Conservation (phyloP, 2,113 vertebrate genomes). For the Numida meleagris region DNA sequence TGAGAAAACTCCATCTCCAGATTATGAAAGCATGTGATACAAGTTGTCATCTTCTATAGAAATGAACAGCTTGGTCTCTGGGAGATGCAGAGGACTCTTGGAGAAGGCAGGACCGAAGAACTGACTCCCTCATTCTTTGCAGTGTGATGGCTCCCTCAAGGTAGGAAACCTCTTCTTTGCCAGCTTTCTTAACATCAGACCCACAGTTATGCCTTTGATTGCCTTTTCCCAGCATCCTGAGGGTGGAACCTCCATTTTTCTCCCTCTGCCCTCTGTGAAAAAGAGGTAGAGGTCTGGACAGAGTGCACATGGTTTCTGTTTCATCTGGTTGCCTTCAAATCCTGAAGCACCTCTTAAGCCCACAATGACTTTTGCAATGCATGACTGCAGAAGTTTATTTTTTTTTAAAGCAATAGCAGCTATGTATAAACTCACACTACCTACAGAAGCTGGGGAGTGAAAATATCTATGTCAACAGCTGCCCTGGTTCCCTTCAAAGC, state of each 20-base stretch:
- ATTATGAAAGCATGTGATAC: neutral
- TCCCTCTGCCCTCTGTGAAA: neutral
- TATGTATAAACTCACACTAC: neutral
- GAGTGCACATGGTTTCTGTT: neutral
- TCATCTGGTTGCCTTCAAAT: neutral
- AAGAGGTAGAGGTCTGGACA: neutral
- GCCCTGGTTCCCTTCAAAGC: neutral
- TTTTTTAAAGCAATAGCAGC: neutral
- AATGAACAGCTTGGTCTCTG: neutral
- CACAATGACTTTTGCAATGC: neutral
- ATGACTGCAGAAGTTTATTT: neutral
- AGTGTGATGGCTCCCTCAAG: too few species aligned
- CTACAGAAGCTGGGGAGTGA: neutral
- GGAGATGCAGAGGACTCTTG: fast-evolving
- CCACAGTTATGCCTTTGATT: neutral
- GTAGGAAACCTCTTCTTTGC: too few species aligned
- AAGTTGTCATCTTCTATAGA: neutral
- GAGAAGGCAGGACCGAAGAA: too few species aligned
- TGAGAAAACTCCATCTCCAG: neutral
- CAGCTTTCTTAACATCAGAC: too few species aligned
- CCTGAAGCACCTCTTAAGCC: neutral
- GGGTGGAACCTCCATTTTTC: neutral
- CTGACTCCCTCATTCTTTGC: too few species aligned
- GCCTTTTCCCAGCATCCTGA: neutral
- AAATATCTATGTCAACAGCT: neutral